Percentiles rank a stretch among this genome's conserved stretches.
Conservation (phyloP, 2,797 vertebrate species). For the Lindbergichthys nudifrons region DNA sequence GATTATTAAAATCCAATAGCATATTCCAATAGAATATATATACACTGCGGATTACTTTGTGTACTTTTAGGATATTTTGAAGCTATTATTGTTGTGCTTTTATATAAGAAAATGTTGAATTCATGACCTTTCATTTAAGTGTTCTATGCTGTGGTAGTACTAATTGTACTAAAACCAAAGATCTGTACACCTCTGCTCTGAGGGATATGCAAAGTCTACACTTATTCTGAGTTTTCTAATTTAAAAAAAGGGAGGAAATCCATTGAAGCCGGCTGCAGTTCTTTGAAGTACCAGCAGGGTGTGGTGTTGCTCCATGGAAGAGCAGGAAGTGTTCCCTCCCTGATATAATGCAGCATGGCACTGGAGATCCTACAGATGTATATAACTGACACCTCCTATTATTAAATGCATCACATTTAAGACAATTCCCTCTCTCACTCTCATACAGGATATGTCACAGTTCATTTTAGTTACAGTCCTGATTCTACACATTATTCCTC, state of each 20-base stretch:
- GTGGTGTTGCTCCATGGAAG: conserved; percentile 38
- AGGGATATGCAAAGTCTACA: background rate
- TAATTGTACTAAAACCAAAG: no score
- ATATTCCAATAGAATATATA: no score
- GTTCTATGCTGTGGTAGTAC: no score
- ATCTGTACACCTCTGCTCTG: no score
- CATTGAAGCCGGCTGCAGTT: conserved; percentile 36
- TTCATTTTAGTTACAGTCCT: conserved; percentile 1
- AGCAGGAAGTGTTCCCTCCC: conserved; percentile 57
- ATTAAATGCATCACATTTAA: conserved; percentile 18
- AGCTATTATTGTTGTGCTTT: no score
- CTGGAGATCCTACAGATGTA: conserved; percentile 32
- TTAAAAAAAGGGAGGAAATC: background rate
- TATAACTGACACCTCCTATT: conserved; percentile 12
- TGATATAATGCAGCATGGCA: conserved; percentile 71
- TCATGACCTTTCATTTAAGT: no score
- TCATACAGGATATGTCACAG: background rate
- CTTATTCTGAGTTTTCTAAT: background rate
- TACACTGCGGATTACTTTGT: no score
- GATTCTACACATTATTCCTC: conserved; percentile 26
- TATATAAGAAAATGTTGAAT: no score
- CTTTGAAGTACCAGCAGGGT: conserved; percentile 56
- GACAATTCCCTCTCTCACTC: background rate
- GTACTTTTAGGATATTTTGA: no score
- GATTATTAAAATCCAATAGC: no score